Percentiles rank a stretch among this genome's conserved stretches.
These are phyloP conservation scores for Pararge aegeria DNA, from an alignment of 1,140 invertebrate species.

Conservation along the genomic window DNA sequence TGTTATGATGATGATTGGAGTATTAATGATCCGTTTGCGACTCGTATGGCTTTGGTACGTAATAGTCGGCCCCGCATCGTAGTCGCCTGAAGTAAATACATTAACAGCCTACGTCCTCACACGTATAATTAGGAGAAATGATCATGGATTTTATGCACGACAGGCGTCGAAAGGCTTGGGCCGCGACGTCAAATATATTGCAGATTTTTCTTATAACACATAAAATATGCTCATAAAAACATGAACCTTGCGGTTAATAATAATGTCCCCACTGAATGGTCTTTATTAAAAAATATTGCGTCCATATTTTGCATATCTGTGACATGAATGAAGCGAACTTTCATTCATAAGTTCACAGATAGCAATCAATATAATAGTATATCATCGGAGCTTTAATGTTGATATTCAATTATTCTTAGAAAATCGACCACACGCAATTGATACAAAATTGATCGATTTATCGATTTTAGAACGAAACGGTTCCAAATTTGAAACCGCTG, in stretches of 20 bases:
- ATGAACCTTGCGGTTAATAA: conserved; percentile 51
- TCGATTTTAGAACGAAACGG: conserved; percentile 74
- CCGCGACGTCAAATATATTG: conserved; percentile 62
- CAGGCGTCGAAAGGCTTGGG: conserved; percentile 71
- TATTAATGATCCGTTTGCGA: too few relatives aligned
- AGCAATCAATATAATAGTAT: conserved; percentile 64
- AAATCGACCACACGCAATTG: conserved; percentile 73
- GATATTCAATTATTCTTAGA: conserved; percentile 73
- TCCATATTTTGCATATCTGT: conserved; percentile 34
- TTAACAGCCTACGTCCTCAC: conserved; percentile 43
- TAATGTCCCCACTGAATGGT: conserved; percentile 60
- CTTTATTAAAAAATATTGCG: conserved; percentile 48
- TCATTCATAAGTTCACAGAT: conserved; percentile 51
- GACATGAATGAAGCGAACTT: conserved; percentile 52
- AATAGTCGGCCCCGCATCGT: background rate
- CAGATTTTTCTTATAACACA: conserved; percentile 61
- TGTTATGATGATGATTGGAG: too few relatives aligned
- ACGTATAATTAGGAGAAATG: conserved; percentile 75
- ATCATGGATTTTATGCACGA: conserved; percentile 70
- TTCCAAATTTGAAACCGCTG: conserved; percentile 72
- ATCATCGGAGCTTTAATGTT: conserved; percentile 58
- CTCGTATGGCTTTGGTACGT: too few relatives aligned
- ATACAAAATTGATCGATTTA: conserved; percentile 70
- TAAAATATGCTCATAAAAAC: conserved; percentile 69
- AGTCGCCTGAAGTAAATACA: background rate